phyloP scores from a whole-genome alignment of 2,113 vertebrate genomes.

The Ovis canadensis region DNA sequence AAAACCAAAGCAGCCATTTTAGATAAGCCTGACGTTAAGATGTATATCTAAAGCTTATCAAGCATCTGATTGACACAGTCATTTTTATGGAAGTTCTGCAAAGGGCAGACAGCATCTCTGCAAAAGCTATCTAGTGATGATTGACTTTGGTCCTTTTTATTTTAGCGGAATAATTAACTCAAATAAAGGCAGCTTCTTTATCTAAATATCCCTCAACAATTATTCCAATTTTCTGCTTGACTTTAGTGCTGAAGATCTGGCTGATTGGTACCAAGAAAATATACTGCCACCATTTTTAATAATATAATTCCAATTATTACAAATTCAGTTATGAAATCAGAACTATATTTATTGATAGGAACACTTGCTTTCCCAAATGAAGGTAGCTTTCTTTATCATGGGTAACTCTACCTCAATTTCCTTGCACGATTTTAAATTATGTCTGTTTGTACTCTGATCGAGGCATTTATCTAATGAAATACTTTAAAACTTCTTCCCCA shows the following conservation, averaged over 20 bases:
- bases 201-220: neutral
- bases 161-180: slow-evolving; percentile 1
- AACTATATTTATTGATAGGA: neutral
- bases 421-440: neutral
- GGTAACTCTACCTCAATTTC: neutral
- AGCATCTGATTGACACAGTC: neutral
- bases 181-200: neutral
- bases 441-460: slow-evolving; percentile 24
- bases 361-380: neutral
- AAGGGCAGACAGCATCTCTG: neutral
- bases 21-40: neutral
- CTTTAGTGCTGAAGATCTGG: neutral
- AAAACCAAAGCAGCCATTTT: neutral
- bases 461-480: slow-evolving; percentile 47
- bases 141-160: neutral
- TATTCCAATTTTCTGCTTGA: slow-evolving; percentile 7
- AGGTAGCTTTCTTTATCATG: neutral
- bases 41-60: neutral
- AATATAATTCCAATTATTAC: neutral
- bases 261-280: neutral
- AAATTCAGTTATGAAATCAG: neutral
- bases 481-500: slow-evolving; percentile 28
- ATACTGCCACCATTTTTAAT: slow-evolving; percentile 3
- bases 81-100: neutral
- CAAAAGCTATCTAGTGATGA: neutral